A percentile compares a stretch with the other conserved stretches of the same genome.
These are phyloP conservation scores for Drosophila neotestacea DNA, from an alignment of 2,888 invertebrate genomes.

Conservation along the genomic window DNA sequence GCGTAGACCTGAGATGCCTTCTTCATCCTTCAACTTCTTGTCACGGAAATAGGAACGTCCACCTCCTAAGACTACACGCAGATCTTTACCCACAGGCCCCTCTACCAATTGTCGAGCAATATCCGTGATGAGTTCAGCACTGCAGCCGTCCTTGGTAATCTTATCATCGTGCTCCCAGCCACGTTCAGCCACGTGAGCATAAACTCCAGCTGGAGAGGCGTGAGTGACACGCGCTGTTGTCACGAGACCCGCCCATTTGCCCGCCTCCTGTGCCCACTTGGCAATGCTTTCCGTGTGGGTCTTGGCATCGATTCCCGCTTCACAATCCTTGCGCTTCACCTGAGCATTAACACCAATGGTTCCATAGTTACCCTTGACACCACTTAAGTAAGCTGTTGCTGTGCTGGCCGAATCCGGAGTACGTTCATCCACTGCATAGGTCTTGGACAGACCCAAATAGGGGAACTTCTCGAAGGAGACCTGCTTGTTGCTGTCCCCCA, in stretches of 20 bases:
- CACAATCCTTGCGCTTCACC: conserved; percentile 88
- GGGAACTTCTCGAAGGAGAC: conserved; percentile 89
- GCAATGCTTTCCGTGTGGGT: conserved; percentile 89
- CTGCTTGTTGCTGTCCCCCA: conserved; percentile 88
- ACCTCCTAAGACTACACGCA: conserved; percentile 87
- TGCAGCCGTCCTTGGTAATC: conserved; percentile 83
- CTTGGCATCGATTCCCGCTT: conserved; percentile 86
- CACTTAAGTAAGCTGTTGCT: conserved; percentile 91
- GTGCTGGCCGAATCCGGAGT: conserved; percentile 94
- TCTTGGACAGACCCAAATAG: conserved; percentile 86
- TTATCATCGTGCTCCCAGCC: conserved; percentile 89
- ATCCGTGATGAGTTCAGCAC: conserved; percentile 87
- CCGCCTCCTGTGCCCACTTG: conserved; percentile 89
- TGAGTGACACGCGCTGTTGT: conserved; percentile 92
- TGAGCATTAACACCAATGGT: conserved; percentile 91
- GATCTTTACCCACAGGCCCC: conserved; percentile 88
- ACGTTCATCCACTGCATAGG: conserved; percentile 91
- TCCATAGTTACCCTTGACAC: conserved; percentile 92
- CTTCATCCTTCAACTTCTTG: conserved; percentile 85
- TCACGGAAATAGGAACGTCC: conserved; percentile 80
- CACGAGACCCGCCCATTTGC: conserved; percentile 89
- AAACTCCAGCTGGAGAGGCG: conserved; percentile 91
- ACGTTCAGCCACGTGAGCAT: conserved; percentile 89
- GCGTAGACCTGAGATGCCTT: conserved; percentile 86
- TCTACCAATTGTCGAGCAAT: conserved; percentile 90